phyloP scores from a whole-genome alignment of 2,888 invertebrate genomes.

The Aromia moschata region DNA sequence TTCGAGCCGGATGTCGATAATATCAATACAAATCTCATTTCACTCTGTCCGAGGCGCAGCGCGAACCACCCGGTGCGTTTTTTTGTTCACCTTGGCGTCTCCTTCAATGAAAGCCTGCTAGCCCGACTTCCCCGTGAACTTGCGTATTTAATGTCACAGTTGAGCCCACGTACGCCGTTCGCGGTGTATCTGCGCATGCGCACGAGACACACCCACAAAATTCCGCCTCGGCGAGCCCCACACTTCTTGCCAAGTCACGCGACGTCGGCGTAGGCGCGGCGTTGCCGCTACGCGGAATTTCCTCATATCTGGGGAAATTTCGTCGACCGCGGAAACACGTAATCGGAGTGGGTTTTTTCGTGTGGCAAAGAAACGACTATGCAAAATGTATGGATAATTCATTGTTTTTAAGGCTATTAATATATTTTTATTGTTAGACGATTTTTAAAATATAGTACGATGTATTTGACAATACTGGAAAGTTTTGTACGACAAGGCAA shows the following conservation, averaged over 20 bases:
- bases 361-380: too few species aligned
- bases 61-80: neutral
- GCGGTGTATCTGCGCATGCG: neutral
- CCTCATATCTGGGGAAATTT: neutral
- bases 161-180: neutral
- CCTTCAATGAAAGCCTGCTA: constrained; percentile 11
- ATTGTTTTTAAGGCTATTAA: too few species aligned
- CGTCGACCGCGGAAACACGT: neutral
- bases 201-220: constrained; percentile 13
- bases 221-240: constrained; percentile 2
- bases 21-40: too few species aligned
- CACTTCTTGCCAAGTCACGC: constrained; percentile 6
- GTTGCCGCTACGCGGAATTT: neutral
- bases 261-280: neutral
- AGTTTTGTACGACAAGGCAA: constrained; percentile 5
- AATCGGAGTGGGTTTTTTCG: too few species aligned
- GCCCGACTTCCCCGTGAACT: constrained; percentile 17
- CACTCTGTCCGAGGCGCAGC: too few species aligned
- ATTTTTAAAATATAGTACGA: too few species aligned
- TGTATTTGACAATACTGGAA: too few species aligned
- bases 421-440: too few species aligned
- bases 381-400: too few species aligned
- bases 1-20: too few species aligned
- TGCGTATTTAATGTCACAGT: neutral
- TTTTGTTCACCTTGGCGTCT: constrained; percentile 17